Evolutionary conservation across 2,113 vertebrate species (phyloP), one percentile per base, ranked within the genome.

Genomic region (Grus americana): DNA sequence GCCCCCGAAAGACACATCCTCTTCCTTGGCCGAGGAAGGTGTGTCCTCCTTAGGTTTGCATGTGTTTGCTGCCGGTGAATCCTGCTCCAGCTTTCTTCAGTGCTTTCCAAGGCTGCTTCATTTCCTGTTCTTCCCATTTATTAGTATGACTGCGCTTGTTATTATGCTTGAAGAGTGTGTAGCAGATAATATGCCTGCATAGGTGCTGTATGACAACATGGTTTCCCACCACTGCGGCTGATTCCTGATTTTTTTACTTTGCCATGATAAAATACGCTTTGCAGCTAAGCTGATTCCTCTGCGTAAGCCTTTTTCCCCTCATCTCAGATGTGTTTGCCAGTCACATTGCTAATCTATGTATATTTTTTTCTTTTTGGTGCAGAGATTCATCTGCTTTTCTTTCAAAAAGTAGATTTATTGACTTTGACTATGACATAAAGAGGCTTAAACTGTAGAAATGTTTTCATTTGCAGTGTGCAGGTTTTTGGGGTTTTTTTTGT

Each of bases 31-130:
- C 72, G 97, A 98, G 98, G 99, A 99, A 99, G 99, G 98, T 99
- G 98, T 99, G 99, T 99, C 98, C 97, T 97, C 97, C 96, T 95
- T 97, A 96, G 95, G 96, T 97, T 86, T 99, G 99, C 99, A 99
- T 99, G 99, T 91, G 96, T 97, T 94, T 95, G 93, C 96, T 96
- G 96, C 96, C 42, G 15, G 86, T 49, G 74, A 78, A 91, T 79
- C 95, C 92, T 95, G 46, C 70, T 94, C 84, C 62, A 88, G 96
- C 96, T 98, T 96, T 97, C 83, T 95, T 90, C 90, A 93, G 86
- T 89, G 97, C 97, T 97, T 97, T 94, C 88, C 94, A 84, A 75
- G 36, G 96, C 98, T 98, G 54, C 94, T 91, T 89, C 97, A 97
- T 98, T 36, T 86, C 93, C 92, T 66, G 73, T 94, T 96, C 94